Evolutionary conservation across 2,113 vertebrate species (phyloP).

Genomic region (Grammomys dolichurus): DNA sequence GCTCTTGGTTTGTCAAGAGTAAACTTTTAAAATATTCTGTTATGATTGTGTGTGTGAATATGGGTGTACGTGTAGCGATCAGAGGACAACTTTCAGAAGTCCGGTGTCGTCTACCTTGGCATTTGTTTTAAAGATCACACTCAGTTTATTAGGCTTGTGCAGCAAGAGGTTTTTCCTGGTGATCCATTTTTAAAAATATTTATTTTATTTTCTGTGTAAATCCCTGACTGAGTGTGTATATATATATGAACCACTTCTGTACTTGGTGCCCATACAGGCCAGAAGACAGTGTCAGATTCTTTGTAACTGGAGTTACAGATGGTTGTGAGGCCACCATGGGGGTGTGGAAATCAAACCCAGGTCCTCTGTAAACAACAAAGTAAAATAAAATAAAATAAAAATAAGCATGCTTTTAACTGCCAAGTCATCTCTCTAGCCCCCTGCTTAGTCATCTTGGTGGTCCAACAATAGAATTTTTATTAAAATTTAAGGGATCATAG

Average conservation of each 20-base stretch:
- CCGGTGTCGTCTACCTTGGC: neutral
- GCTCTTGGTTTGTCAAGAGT: slow-evolving; percentile 25
- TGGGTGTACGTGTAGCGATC: neutral
- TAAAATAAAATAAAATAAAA: too few species aligned
- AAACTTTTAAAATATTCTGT: neutral
- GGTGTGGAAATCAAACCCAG: neutral
- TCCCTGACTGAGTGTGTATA: neutral
- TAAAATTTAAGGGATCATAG: slow-evolving; percentile 23
- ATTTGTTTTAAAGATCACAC: neutral
- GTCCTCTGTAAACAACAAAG: neutral
- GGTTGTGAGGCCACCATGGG: neutral
- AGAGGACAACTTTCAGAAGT: neutral
- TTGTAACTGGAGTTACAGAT: neutral
- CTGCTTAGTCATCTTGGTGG: neutral
- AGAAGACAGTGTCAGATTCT: neutral
- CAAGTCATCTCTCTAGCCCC: neutral
- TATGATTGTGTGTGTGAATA: neutral
- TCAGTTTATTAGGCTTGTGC: neutral
- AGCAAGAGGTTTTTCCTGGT: neutral
- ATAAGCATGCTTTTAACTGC: neutral
- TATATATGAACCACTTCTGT: neutral
- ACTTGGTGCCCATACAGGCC: neutral
- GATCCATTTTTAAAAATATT: neutral
- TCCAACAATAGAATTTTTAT: neutral
- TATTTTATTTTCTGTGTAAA: neutral